Evolutionary conservation across 2,113 vertebrate species (phyloP).

Genomic region (Rhodinocichla rosea): DNA sequence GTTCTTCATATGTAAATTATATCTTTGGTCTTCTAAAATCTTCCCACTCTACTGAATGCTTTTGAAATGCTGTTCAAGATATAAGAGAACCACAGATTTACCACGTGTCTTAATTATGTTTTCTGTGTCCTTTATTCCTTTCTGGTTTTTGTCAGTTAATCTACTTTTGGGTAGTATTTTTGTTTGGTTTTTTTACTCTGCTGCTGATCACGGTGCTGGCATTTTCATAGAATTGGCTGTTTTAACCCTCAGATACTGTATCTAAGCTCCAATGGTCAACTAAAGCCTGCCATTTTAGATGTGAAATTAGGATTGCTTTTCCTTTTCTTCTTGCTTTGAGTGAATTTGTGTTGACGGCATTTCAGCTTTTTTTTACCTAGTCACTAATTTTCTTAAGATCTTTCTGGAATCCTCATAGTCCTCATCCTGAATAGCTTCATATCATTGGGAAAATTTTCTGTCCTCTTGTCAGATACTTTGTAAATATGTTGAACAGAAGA

Average conservation of each 20-base stretch:
- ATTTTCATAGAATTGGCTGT: background rate
- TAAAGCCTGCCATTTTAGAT: background rate
- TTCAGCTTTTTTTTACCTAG: background rate
- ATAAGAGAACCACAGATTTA: background rate
- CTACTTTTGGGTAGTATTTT: background rate
- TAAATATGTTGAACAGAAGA: background rate
- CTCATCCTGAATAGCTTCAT: background rate
- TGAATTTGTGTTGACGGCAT: background rate
- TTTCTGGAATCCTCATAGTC: background rate
- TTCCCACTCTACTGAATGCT: background rate
- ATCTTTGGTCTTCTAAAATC: background rate
- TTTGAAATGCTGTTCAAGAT: background rate
- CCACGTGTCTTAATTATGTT: background rate
- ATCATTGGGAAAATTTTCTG: background rate
- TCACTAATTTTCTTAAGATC: background rate
- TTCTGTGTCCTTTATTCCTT: background rate
- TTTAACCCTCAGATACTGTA: background rate
- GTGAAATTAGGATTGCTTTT: background rate
- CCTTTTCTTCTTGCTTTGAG: background rate
- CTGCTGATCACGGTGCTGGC: background rate
- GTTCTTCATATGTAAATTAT: background rate
- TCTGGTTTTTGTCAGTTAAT: background rate
- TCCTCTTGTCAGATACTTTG: background rate
- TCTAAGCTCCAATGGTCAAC: background rate
- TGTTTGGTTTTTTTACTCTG: background rate